Evolutionary conservation across 35 echinoderm and acorn worm species (phyloP).

Genomic region (Anneissia japonica): DNA sequence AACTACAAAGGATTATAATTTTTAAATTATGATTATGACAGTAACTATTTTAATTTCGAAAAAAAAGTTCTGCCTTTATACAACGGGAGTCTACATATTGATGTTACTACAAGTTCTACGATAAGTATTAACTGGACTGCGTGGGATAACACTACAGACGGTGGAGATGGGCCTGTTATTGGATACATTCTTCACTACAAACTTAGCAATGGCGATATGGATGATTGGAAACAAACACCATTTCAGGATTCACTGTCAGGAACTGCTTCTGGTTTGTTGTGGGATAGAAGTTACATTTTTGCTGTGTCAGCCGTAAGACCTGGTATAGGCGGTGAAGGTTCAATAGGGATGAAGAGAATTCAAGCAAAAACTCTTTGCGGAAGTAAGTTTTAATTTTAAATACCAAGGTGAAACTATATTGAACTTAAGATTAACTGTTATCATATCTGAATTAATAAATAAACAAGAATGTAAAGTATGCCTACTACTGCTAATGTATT

Average conservation of each 20-base stretch:
- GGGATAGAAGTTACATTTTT: conserved; percentile 35
- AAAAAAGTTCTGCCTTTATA: not conserved
- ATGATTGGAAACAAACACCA: not conserved
- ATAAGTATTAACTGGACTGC: not conserved
- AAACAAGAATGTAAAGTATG: no score
- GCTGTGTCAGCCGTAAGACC: conserved; percentile 30
- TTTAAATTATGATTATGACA: no score
- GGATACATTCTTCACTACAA: not conserved
- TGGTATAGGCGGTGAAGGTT: conserved; percentile 31
- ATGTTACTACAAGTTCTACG: not conserved
- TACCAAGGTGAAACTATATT: no score
- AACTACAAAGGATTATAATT: no score
- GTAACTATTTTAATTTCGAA: no score
- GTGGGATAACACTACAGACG: not conserved
- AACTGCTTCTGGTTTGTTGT: not conserved
- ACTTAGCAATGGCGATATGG: not conserved
- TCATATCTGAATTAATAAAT: no score
- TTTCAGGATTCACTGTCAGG: not conserved
- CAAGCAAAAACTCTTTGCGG: not conserved
- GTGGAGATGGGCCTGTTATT: not conserved
- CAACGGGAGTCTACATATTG: not conserved
- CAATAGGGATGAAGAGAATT: not conserved
- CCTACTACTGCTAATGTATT: no score
- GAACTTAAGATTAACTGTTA: no score
- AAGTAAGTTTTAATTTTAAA: no score